Evolutionary conservation across 2,888 invertebrate genomes (phyloP).

Genomic region (Lapara coniferarum): DNA sequence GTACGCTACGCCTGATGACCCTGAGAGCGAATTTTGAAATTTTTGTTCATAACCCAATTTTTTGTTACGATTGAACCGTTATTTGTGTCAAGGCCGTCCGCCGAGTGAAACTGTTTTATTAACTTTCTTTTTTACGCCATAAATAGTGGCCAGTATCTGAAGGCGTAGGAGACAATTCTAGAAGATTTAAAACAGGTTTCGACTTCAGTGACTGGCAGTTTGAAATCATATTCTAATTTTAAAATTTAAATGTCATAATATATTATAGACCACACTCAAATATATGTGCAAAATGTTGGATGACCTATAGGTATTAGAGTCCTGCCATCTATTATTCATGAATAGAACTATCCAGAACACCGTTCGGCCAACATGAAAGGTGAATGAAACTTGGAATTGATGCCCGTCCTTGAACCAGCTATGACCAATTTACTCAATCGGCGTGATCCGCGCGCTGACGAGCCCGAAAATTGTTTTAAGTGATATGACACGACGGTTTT

Average conservation of each 20-base stretch:
- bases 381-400: conserved; percentile 52
- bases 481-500: conserved; percentile 27
- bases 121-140: conserved; percentile 14
- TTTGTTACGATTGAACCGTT: conserved; percentile 16
- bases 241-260: not conserved
- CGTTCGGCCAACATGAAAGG: conserved; percentile 31
- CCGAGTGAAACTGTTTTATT: conserved; percentile 6
- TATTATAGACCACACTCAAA: no score
- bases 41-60: conserved; percentile 16
- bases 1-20: not conserved
- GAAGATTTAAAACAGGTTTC: not conserved
- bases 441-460: conserved; percentile 38
- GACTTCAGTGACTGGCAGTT: not conserved
- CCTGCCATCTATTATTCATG: conserved; percentile 8
- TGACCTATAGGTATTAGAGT: not conserved
- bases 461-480: conserved; percentile 48
- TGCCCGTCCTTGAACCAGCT: conserved; percentile 51
- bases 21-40: conserved; percentile 22
- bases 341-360: conserved; percentile 13
- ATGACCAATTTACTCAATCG: conserved; percentile 47
- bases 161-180: not conserved
- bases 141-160: conserved; percentile 13
- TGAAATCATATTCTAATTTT: not conserved
- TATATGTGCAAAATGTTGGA: not conserved
- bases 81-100: conserved; percentile 17